These are phyloP conservation scores for Mixornis gularis DNA, from an alignment of 2,113 vertebrate genomes.

Conservation along the genomic window DNA sequence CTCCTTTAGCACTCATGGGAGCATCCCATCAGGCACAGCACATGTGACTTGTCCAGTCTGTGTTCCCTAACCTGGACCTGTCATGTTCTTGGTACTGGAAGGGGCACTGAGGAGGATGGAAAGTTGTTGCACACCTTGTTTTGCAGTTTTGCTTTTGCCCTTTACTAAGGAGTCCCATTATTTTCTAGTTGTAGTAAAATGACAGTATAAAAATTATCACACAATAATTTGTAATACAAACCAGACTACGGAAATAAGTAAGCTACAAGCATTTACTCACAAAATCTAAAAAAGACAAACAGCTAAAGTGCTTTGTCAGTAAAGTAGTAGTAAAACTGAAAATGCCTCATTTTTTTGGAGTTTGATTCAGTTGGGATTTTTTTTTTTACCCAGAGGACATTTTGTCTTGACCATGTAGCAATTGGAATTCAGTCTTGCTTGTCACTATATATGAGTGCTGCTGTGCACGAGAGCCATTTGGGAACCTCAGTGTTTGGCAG, in stretches of 20 bases:
- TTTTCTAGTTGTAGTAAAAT: not conserved
- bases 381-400: not conserved
- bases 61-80: not conserved
- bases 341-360: fast-evolving
- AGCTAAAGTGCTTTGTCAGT: not conserved
- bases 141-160: not conserved
- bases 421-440: not conserved
- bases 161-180: not conserved
- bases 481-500: not conserved
- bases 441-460: fast-evolving
- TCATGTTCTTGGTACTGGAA: not conserved
- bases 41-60: fast-evolving
- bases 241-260: not conserved
- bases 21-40: not conserved
- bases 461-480: not conserved
- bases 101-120: not conserved
- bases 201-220: not conserved
- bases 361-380: not conserved
- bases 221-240: not conserved
- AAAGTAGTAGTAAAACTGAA: not conserved
- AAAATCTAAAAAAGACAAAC: not conserved
- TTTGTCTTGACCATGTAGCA: not conserved
- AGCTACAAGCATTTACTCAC: not conserved
- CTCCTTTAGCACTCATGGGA: not conserved
- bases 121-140: not conserved